Evolutionary conservation across 1,140 invertebrate genomes (phyloP).

Genomic region (Oncopeltus fasciatus): DNA sequence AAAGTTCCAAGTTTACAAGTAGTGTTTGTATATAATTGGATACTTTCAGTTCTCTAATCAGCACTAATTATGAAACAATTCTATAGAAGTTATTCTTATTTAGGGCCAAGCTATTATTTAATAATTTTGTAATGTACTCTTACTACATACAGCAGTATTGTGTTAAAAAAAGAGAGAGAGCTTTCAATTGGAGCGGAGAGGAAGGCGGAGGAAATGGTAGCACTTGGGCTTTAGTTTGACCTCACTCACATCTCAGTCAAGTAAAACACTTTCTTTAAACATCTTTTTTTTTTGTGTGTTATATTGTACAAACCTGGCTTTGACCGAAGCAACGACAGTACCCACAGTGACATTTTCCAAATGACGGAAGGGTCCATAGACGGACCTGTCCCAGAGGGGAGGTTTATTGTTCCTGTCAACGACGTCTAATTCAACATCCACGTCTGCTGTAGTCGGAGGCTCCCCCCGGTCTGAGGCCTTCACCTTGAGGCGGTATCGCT

Average conservation of each 20-base stretch:
- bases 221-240: not conserved
- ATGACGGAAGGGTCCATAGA: conserved; percentile 90
- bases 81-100: too few relatives aligned
- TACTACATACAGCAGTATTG: too few relatives aligned
- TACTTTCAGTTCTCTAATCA: too few relatives aligned
- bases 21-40: too few relatives aligned
- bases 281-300: conserved; percentile 13
- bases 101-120: too few relatives aligned
- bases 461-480: conserved; percentile 81
- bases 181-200: too few relatives aligned
- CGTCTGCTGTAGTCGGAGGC: conserved; percentile 75
- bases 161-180: too few relatives aligned
- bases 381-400: conserved; percentile 80
- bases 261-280: not conserved
- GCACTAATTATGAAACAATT: too few relatives aligned
- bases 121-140: too few relatives aligned
- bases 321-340: conserved; percentile 88
- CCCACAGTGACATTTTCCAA: conserved; percentile 95
- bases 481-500: conserved; percentile 85
- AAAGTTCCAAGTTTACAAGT: too few relatives aligned
- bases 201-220: not conserved
- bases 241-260: conserved; percentile 7
- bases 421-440: conserved; percentile 91
- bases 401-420: conserved; percentile 96
- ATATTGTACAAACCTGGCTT: conserved; percentile 85